These are phyloP conservation scores for Leucophora obtusa DNA, from an alignment of 2,888 invertebrate genomes.

Conservation along the genomic window DNA sequence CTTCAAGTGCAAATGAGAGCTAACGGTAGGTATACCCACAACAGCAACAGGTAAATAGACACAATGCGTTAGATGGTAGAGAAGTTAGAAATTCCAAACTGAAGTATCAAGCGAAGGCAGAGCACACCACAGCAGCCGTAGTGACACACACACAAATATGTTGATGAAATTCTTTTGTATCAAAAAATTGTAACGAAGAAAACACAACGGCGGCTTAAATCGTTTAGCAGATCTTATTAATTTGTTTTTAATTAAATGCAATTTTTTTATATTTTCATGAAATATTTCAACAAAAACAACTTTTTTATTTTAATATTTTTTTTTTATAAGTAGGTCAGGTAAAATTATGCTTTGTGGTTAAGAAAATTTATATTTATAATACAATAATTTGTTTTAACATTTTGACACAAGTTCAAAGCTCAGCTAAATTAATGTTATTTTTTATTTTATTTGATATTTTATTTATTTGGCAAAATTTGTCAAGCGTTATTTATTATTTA, in stretches of 20 bases:
- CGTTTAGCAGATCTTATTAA: conserved; percentile 46
- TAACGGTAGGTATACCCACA: conserved; percentile 27
- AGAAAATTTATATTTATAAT: conserved; percentile 7
- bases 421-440: neutral
- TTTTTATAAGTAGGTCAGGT: too few relatives aligned
- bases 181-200: neutral
- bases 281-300: conserved; percentile 40
- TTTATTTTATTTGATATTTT: neutral
- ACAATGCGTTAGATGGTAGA: neutral
- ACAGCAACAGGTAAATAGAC: conserved; percentile 22
- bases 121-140: conserved; percentile 4
- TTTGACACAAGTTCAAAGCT: neutral
- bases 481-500: neutral
- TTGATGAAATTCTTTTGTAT: conserved; percentile 50
- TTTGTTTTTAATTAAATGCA: neutral
- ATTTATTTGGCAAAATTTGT: neutral
- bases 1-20: conserved; percentile 40
- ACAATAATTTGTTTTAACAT: conserved; percentile 5
- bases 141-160: neutral
- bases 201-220: conserved; percentile 42
- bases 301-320: conserved; percentile 8
- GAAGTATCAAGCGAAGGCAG: neutral
- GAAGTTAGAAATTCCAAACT: neutral
- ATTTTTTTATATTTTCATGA: neutral
- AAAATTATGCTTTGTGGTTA: conserved; percentile 7